Evolutionary conservation across 2,888 invertebrate species (phyloP), one percentile per base, ranked within the genome.

Genomic region (Phorcus lineatus): DNA sequence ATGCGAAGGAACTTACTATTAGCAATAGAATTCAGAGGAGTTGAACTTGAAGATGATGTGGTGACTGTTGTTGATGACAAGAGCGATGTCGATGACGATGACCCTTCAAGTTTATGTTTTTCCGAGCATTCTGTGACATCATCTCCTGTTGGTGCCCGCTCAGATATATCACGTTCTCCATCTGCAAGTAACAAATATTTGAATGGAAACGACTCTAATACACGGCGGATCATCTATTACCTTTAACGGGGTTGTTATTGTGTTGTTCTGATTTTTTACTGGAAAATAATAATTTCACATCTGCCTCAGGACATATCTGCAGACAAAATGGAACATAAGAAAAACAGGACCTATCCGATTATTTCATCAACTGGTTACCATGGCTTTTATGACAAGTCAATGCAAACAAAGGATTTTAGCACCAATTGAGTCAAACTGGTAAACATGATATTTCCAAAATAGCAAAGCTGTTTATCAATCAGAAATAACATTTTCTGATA

Each of bases 121-220:
- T 70, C 70, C 16, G 40, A 70, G 70, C 36, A 16, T 2, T 70
- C 70, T n/a, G 70, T 13, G 6, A 17, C 40, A 13, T 70, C 70
- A 31, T 70, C 70, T 17, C 70, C 70, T 16, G 40, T 40, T 16
- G 62, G 24, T 28, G 40, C 70, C 19, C 70, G 28, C 36, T 70
- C 70, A 70, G 70, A 70, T 11, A 31, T n/a, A 70, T 70, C 70
- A 70, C 70, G 70, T 31, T 70, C 70, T 13, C 70, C 70, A 70
- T 70, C 70, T 70, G 40, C 19, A 70, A 40, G 19, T 31, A 47
- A 47, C 47, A 36, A 40, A 16, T 16, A 70, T 70, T 70, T 70
- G 19, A 70, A 70, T 36, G 28, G 11, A 70, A 70, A 70, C 28
- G 40, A 40, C 2, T 47, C 47, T 11, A 47, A 47, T 13, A 47